phyloP scores from a whole-genome alignment of 1,140 invertebrate species.

The Neocloeon triangulifer region DNA sequence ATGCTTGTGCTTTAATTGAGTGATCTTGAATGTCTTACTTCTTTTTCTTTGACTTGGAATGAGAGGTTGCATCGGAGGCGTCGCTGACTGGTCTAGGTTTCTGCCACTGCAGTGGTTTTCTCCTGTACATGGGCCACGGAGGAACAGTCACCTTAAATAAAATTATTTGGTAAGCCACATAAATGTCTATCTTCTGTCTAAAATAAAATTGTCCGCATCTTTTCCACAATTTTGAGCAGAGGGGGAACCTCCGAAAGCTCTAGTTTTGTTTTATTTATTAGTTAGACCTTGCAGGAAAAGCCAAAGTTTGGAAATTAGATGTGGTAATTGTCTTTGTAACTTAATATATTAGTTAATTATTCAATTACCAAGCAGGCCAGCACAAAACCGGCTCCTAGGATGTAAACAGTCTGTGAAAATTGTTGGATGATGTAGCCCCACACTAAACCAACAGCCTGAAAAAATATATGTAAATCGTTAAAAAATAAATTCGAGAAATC shows the following conservation, averaged over 20 bases:
- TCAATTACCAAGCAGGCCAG: slow-evolving; percentile 55
- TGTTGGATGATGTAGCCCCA: slow-evolving; percentile 90
- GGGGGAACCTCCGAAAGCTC: no score
- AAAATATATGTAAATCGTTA: slow-evolving; percentile 8
- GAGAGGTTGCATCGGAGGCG: slow-evolving; percentile 6
- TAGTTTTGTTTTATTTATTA: no score
- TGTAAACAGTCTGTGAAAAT: slow-evolving; percentile 84
- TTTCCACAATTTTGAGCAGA: no score
- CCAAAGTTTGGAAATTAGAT: slow-evolving; percentile 3
- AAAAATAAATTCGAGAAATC: slow-evolving; percentile 4
- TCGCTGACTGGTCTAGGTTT: slow-evolving; percentile 28
- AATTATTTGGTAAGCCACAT: no score
- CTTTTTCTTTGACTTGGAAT: slow-evolving; percentile 21
- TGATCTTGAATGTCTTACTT: no score
- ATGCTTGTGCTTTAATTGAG: no score
- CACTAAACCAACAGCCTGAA: slow-evolving; percentile 54
- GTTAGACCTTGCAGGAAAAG: no score
- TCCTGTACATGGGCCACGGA: slow-evolving; percentile 80
- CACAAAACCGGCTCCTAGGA: slow-evolving; percentile 72
- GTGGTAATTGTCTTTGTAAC: neutral
- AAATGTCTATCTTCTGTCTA: no score
- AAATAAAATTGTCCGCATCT: no score
- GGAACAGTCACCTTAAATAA: slow-evolving; percentile 52
- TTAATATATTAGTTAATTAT: neutral
- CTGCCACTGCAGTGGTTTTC: slow-evolving; percentile 78